Evolutionary conservation across 2,113 vertebrate species (phyloP).

Genomic region (Chionodraco myersi): DNA sequence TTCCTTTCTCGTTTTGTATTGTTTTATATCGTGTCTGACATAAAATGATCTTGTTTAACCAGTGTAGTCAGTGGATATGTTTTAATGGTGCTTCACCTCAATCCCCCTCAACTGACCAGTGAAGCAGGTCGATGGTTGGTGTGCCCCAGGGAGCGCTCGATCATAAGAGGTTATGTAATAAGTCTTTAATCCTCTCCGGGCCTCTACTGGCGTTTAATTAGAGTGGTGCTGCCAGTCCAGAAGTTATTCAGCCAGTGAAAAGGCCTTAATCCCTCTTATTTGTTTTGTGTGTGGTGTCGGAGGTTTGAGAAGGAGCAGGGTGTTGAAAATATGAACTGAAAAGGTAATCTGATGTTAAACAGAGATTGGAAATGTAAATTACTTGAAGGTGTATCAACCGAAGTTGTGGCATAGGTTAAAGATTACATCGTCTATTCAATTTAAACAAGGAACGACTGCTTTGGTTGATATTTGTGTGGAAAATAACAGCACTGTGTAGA

Average conservation of each 20-base stretch:
- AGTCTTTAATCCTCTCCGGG: conserved; percentile 49
- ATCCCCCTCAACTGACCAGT: conserved; percentile 28
- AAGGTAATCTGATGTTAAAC: conserved; percentile 3
- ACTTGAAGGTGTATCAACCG: neutral
- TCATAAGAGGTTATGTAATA: conserved; percentile 65
- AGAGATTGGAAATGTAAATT: conserved; percentile 19
- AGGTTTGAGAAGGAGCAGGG: neutral
- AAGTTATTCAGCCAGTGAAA: conserved; percentile 61
- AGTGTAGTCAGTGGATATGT: neutral
- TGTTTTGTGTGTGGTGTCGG: conserved; percentile 20
- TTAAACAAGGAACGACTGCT: neutral
- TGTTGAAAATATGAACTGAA: conserved; percentile 5
- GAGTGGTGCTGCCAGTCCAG: conserved; percentile 46
- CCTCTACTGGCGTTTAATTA: conserved; percentile 50
- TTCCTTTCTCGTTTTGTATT: neutral
- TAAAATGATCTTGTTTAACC: conserved; percentile 18
- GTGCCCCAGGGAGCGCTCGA: conserved; percentile 17
- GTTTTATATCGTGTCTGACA: neutral
- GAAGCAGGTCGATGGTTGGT: conserved; percentile 38
- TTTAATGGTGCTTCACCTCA: conserved; percentile 10
- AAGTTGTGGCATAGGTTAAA: neutral
- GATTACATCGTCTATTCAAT: neutral
- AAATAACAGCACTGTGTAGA: neutral
- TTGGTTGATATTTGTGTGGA: neutral
- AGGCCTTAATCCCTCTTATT: conserved; percentile 41